Conservation (phyloP, 1,140 invertebrate species). For the Gonatopus flavifemur region DNA sequence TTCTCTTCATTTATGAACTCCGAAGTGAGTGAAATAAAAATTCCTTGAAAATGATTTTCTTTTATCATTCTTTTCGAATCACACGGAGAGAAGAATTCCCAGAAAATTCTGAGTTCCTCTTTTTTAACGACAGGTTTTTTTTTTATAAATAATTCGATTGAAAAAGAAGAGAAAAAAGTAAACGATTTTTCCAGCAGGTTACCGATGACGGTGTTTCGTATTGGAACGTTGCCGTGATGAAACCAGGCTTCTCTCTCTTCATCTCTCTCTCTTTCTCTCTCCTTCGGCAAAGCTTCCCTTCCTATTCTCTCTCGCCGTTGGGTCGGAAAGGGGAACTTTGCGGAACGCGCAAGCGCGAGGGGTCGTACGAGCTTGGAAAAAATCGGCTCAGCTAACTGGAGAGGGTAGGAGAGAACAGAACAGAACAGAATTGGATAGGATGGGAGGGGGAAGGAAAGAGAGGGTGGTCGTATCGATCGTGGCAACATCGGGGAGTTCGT, state of each 20-base stretch:
- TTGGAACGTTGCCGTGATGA: constrained; percentile 41
- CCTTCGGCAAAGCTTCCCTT: constrained; percentile 1
- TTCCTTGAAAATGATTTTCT: too few relatives aligned
- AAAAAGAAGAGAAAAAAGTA: too few relatives aligned
- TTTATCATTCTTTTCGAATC: too few relatives aligned
- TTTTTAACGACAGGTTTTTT: too few relatives aligned
- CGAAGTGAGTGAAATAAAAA: too few relatives aligned
- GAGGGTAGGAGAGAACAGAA: constrained; percentile 13
- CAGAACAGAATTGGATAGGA: too few relatives aligned
- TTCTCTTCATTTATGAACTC: too few relatives aligned
- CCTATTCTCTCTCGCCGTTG: constrained; percentile 18
- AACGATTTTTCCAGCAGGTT: background rate
- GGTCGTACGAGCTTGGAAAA: constrained; percentile 51
- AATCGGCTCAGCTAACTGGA: constrained; percentile 47
- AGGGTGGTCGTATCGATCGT: constrained; percentile 55
- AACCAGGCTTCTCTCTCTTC: constrained; percentile 23
- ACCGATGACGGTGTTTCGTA: constrained; percentile 15
- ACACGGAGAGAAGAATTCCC: too few relatives aligned
- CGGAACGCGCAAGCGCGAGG: constrained; percentile 41
- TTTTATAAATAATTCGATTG: too few relatives aligned
- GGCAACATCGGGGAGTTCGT: constrained; percentile 45
- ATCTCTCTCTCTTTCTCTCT: constrained; percentile 1
- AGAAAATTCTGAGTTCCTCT: too few relatives aligned
- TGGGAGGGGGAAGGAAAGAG: background rate
- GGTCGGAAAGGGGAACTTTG: constrained; percentile 15